Evolutionary conservation across 2,113 vertebrate species (phyloP).

Genomic region (Python bivittatus): DNA sequence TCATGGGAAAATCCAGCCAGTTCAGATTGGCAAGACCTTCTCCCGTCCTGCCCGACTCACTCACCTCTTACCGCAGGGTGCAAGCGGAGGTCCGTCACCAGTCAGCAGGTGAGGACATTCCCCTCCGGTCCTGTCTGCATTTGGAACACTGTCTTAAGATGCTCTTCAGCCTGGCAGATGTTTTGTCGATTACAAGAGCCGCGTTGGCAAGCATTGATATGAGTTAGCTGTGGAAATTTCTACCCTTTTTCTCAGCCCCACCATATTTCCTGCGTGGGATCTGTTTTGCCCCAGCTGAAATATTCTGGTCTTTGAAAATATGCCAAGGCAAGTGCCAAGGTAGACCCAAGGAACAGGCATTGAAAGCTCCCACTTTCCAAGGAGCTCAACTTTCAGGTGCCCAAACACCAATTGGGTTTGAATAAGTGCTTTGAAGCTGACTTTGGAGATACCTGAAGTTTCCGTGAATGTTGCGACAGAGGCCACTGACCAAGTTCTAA

Average conservation of each 20-base stretch:
- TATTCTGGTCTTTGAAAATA: constrained; percentile 77
- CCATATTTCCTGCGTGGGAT: constrained; percentile 77
- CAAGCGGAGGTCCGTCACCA: constrained; percentile 43
- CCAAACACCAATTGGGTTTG: constrained; percentile 3
- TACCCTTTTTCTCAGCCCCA: constrained; percentile 85
- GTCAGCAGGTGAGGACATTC: constrained; percentile 53
- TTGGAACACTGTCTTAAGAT: constrained; percentile 63
- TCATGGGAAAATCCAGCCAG: constrained; percentile 1
- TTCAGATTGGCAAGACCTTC: neutral
- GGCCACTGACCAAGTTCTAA: no score
- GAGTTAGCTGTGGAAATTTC: constrained; percentile 83
- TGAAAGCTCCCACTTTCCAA: constrained; percentile 49
- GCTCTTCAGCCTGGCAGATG: constrained; percentile 60
- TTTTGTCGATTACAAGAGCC: constrained; percentile 56
- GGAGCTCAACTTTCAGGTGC: neutral
- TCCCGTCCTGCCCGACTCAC: no score
- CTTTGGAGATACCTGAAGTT: neutral
- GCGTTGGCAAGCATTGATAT: constrained; percentile 68
- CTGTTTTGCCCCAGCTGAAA: constrained; percentile 82
- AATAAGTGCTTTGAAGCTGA: neutral
- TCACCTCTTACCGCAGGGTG: neutral
- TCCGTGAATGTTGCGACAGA: neutral
- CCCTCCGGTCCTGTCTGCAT: constrained; percentile 32
- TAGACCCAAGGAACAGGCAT: constrained; percentile 72
- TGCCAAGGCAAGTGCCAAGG: constrained; percentile 77